Evolutionary conservation across 1,140 invertebrate genomes (phyloP).

Genomic region (Nautilus pompilius): DNA sequence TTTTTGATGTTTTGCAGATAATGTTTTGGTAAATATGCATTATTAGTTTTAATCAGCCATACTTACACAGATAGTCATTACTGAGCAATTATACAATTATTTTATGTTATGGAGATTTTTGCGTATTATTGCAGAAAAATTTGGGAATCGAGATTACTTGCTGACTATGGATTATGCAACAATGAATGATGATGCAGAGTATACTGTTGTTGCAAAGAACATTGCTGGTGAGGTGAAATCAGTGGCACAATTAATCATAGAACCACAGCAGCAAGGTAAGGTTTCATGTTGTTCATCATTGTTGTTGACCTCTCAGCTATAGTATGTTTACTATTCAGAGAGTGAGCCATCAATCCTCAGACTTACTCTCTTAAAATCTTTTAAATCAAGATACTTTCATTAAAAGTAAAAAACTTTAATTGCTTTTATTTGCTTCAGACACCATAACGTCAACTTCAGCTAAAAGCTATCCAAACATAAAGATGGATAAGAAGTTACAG

Average conservation of each 20-base stretch:
- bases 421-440: neutral
- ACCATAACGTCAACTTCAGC: neutral
- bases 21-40: too few species aligned
- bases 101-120: neutral
- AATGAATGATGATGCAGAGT: constrained; percentile 52
- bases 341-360: too few species aligned
- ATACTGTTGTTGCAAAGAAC: constrained; percentile 45
- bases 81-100: too few species aligned
- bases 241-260: constrained; percentile 46
- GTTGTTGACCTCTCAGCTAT: neutral
- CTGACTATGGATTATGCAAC: constrained; percentile 43
- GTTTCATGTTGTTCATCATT: neutral
- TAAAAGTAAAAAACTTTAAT: too few species aligned
- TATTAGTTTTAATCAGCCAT: too few species aligned
- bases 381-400: too few species aligned
- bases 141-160: constrained; percentile 51
- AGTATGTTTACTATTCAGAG: too few species aligned
- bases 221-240: constrained; percentile 42
- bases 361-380: too few species aligned
- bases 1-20: too few species aligned
- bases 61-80: too few species aligned
- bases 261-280: constrained; percentile 14
- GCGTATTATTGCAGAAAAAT: constrained; percentile 36
- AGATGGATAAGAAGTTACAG: neutral
- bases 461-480: neutral